phyloP scores from a whole-genome alignment of 1,140 invertebrate genomes.

The Yoshiicerus persimilis region DNA sequence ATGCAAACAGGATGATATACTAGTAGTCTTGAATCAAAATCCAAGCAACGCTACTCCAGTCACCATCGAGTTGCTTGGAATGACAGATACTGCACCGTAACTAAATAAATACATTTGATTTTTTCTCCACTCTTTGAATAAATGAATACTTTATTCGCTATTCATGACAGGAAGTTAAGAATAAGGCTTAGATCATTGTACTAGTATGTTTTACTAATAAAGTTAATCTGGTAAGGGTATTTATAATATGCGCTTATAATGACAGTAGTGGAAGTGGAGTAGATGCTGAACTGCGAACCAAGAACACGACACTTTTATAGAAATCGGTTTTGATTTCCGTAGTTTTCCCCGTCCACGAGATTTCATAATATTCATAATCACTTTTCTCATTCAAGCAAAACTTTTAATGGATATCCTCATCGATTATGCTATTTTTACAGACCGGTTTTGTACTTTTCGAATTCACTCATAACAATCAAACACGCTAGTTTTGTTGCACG shows the following conservation, averaged over 20 bases:
- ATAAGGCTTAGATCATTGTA: neutral
- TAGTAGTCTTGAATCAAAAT: neutral
- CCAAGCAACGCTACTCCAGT: neutral
- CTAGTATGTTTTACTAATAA: no score
- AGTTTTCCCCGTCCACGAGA: neutral
- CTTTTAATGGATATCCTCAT: neutral
- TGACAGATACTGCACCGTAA: neutral
- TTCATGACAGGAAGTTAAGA: neutral
- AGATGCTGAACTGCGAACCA: neutral
- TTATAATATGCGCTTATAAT: no score
- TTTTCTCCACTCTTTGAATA: neutral
- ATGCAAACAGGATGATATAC: neutral
- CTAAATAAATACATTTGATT: neutral
- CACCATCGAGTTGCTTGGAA: neutral
- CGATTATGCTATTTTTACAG: neutral
- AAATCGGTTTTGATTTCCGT: conserved; percentile 5
- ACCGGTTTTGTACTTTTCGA: neutral
- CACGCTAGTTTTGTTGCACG: no score
- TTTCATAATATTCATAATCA: conserved; percentile 12
- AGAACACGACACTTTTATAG: neutral
- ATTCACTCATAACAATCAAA: neutral
- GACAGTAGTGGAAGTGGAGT: neutral
- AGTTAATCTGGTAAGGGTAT: no score
- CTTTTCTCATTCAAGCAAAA: neutral
- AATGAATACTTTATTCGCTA: neutral